Evolutionary conservation across 2,113 vertebrate genomes (phyloP), one percentile per base, ranked within the genome.

Genomic region (Sphaerodactylus townsendi): DNA sequence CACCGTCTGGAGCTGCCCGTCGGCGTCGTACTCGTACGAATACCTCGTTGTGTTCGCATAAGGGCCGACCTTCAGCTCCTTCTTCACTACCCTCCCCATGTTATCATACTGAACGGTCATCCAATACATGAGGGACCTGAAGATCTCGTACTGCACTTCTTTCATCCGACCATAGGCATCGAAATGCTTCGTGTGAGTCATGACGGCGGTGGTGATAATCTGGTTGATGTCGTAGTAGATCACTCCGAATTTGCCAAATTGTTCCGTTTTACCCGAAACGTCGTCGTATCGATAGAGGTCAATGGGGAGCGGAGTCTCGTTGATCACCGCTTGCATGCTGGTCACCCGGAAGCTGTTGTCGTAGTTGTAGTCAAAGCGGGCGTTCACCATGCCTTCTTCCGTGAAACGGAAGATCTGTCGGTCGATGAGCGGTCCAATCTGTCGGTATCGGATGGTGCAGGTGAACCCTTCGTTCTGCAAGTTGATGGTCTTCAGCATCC

Each of bases 201-300:
- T 99, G 86, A 99, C 98, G 0, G 98, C 97, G 0, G 99, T 99
- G 72, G 98, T 99, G 87, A 99, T 99, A 77, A 99, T 99, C 90
- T 99, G 99, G 90, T 99, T 99, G 65, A 99, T 99, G 89, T 99
- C 98, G 0, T 99, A 99, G 92, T 99, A 99, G 88, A 99, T 99
- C 1, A 99, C 98, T 3, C 98, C 98, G 4, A 99, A 99, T 94
- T 99, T 99, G 62, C 99, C 99, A 1, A 99, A 99, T 91, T 99
- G 99, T 90, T 99, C 99, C 0, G 98, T 98, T 92, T 99, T 99
- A 69, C 99, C 99, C 0, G 99, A 99, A 53, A 99, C 98, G 0
- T 99, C 99, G 0, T 99, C 99, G 0, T 99, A 99, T 77, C 98
- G 97, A 85, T 99, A 99, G 59, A 99, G 95, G 83, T 99, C 99